Evolutionary conservation across 2,113 vertebrate species (phyloP).

Genomic region (Arvicanthis niloticus): DNA sequence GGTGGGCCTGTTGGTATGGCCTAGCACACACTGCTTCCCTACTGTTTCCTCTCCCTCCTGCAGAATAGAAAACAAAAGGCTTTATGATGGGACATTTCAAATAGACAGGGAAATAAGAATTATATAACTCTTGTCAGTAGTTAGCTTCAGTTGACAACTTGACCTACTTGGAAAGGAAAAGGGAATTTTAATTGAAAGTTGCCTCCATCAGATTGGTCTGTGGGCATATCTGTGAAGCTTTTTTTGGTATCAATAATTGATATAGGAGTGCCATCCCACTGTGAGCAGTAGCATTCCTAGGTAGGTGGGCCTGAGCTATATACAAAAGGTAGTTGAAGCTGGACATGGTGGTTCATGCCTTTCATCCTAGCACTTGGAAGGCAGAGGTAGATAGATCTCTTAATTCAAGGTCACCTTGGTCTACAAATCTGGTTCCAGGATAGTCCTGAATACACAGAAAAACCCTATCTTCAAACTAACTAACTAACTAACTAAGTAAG

Average conservation of each 20-base stretch:
- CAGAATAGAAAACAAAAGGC: background rate
- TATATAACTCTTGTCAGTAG: background rate
- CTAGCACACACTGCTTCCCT: background rate
- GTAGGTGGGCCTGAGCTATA: background rate
- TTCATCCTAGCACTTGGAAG: background rate
- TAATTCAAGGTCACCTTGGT: background rate
- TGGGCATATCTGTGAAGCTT: background rate
- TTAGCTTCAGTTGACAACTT: background rate
- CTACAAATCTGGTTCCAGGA: background rate
- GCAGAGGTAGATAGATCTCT: background rate
- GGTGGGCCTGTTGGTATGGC: background rate
- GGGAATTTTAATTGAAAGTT: background rate
- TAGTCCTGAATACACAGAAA: background rate
- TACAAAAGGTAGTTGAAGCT: background rate
- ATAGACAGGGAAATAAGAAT: background rate
- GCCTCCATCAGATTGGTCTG: background rate
- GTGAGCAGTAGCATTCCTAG: background rate
- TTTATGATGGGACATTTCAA: background rate
- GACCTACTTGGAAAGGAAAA: background rate
- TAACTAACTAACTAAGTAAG: background rate
- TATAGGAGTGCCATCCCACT: background rate
- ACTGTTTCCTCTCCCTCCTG: background rate
- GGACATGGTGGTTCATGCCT: background rate
- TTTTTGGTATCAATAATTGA: background rate
- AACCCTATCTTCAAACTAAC: background rate